These are phyloP conservation scores for Ctenosaura bakeri DNA, from an alignment of 2,797 vertebrate species.

Conservation along the genomic window DNA sequence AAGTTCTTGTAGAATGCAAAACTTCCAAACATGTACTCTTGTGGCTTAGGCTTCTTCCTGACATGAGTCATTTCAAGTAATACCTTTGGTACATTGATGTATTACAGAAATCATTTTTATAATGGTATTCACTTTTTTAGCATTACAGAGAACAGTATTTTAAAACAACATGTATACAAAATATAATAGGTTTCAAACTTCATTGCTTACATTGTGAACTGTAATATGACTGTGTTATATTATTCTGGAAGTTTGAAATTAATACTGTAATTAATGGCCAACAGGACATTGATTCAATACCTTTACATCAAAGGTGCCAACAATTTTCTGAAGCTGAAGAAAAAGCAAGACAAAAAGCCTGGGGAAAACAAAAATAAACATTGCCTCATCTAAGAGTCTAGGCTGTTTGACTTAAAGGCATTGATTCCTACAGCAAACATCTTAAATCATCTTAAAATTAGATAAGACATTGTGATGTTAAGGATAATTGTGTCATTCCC, in stretches of 20 bases:
- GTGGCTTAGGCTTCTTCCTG: not conserved
- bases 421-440: constrained; percentile 16
- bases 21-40: not conserved
- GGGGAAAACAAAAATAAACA: not conserved
- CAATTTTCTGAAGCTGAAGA: not conserved
- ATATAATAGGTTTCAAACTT: not conserved
- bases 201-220: not conserved
- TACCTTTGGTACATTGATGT: not conserved
- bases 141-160: not conserved
- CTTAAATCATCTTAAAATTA: constrained; percentile 5
- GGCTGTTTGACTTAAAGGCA: constrained; percentile 10
- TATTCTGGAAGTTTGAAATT: constrained; percentile 6
- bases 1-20: not conserved
- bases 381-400: constrained; percentile 1
- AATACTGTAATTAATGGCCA: constrained; percentile 14
- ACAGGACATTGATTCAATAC: constrained; percentile 17
- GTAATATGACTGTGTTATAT: not conserved
- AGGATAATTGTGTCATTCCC: not conserved
- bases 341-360: not conserved
- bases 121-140: not conserved
- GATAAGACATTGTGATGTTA: not conserved
- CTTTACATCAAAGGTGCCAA: constrained; percentile 8
- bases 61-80: not conserved
- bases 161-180: not conserved
- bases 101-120: not conserved